phyloP scores from a whole-genome alignment of 2,113 vertebrate species.

The Ceyx melanurus region DNA sequence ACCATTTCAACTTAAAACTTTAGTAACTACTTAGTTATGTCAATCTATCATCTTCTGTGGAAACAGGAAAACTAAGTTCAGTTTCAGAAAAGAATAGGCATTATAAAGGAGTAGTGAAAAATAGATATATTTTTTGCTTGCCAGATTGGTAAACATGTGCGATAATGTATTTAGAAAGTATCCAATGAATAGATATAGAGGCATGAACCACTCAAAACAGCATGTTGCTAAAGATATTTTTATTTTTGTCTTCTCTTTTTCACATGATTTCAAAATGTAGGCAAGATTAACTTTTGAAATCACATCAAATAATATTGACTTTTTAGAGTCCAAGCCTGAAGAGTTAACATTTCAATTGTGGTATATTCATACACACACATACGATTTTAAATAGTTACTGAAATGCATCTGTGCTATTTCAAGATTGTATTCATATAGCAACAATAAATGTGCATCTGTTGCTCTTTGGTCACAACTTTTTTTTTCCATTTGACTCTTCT shows the following conservation, averaged over 20 bases:
- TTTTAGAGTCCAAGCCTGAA: background rate
- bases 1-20: background rate
- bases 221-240: background rate
- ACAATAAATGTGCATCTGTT: background rate
- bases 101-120: background rate
- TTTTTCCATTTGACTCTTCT: background rate
- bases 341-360: background rate
- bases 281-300: background rate
- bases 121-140: background rate
- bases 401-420: background rate
- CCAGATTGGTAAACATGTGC: background rate
- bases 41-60: background rate
- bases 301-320: background rate
- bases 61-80: background rate
- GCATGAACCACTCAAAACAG: background rate
- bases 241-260: background rate
- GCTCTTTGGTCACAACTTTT: background rate
- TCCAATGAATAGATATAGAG: background rate
- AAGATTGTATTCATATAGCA: background rate
- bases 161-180: background rate
- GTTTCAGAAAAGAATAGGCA: background rate
- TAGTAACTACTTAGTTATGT: background rate
- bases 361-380: accelerated
- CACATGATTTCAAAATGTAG: background rate
- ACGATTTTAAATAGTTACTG: background rate